Percentiles rank a stretch among this genome's conserved stretches.
Evolutionary conservation across 2,113 vertebrate genomes (phyloP).

Genomic region (Xenotilapia flavipinnis): DNA sequence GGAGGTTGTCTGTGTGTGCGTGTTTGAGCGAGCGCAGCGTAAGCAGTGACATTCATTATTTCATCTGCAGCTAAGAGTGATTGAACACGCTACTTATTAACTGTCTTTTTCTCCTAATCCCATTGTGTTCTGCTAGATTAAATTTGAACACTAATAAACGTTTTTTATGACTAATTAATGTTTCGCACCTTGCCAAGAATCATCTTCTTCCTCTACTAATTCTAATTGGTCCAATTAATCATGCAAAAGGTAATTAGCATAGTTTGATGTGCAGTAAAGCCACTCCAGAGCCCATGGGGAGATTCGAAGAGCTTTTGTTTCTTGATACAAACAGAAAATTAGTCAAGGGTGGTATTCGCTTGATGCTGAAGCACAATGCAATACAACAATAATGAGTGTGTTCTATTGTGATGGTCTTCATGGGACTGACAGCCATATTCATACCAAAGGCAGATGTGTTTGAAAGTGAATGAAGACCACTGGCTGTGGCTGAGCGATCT

Average conservation of each 20-base stretch:
- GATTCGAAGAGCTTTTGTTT: slow-evolving; percentile 67
- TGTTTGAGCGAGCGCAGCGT: slow-evolving; percentile 20
- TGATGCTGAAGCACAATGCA: slow-evolving; percentile 56
- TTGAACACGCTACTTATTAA: slow-evolving; percentile 64
- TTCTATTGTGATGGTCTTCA: slow-evolving; percentile 48
- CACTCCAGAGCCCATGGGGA: slow-evolving; percentile 58
- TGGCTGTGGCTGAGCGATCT: slow-evolving; percentile 14
- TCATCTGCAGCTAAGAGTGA: slow-evolving; percentile 50
- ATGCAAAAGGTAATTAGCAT: slow-evolving; percentile 76
- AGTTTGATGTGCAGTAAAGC: slow-evolving; percentile 74
- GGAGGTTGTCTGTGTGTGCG: background rate
- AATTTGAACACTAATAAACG: slow-evolving; percentile 72
- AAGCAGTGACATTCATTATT: slow-evolving; percentile 64
- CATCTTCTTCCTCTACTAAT: slow-evolving; percentile 68
- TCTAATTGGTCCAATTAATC: slow-evolving; percentile 80
- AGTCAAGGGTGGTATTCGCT: slow-evolving; percentile 64
- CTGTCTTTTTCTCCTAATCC: slow-evolving; percentile 64
- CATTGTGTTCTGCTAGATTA: slow-evolving; percentile 71
- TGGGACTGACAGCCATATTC: slow-evolving; percentile 62
- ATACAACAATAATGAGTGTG: slow-evolving; percentile 67
- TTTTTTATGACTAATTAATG: slow-evolving; percentile 77
- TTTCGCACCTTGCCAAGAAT: slow-evolving; percentile 76
- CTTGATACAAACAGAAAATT: slow-evolving; percentile 73
- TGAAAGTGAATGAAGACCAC: slow-evolving; percentile 22
- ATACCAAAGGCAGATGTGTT: slow-evolving; percentile 45